Conservation (phyloP, 2,888 invertebrate genomes). For the Nomada flava region DNA sequence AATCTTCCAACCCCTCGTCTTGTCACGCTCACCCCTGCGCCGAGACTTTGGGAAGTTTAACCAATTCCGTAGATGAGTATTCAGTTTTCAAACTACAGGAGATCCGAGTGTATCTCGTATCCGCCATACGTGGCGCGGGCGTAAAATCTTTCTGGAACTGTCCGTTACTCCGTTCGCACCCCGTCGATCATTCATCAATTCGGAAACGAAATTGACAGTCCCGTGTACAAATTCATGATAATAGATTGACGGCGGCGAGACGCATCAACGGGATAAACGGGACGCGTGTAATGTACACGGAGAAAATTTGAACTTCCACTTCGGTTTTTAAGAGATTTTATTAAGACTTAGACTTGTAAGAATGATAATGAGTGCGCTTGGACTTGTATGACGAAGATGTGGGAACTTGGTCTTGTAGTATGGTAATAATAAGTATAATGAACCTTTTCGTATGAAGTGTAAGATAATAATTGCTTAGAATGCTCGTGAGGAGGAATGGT, state of each 20-base stretch:
- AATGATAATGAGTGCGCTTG: no score
- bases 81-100: background rate
- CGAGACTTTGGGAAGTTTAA: background rate
- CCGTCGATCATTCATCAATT: conserved; percentile 8
- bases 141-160: background rate
- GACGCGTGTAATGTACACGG: no score
- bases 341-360: no score
- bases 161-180: background rate
- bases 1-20: conserved; percentile 8
- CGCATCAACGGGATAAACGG: conserved; percentile 39
- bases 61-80: background rate
- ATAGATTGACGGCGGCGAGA: conserved; percentile 9
- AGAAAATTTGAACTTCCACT: no score
- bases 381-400: no score
- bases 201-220: background rate
- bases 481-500: no score
- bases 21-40: background rate
- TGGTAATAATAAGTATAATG: no score
- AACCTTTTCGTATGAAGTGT: no score
- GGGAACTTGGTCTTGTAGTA: no score
- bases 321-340: no score
- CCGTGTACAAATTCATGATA: conserved; percentile 12
- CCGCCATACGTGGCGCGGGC: background rate
- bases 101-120: background rate
- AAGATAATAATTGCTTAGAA: no score